These are phyloP conservation scores for Istiophorus platypterus DNA, from an alignment of 2,113 vertebrate species.

Conservation along the genomic window DNA sequence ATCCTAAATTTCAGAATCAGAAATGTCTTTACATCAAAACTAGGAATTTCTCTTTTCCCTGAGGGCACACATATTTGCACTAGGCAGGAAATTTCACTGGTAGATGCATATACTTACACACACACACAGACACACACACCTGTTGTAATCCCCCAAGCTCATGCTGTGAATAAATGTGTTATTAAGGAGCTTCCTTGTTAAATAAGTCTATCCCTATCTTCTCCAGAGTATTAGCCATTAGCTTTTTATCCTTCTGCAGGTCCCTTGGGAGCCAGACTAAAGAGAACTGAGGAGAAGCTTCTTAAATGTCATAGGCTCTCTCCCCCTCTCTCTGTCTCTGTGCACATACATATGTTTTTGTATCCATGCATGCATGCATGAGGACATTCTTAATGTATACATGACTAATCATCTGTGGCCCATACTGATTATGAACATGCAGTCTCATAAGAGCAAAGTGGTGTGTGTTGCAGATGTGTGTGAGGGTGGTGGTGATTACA, in stretches of 20 bases:
- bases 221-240: conserved; percentile 61
- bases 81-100: conserved; percentile 14
- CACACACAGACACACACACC: conserved; percentile 21
- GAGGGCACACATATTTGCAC: background rate
- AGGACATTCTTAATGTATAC: background rate
- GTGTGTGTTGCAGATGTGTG: background rate
- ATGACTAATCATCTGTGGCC: background rate
- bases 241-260: conserved; percentile 48
- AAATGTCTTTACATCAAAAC: background rate
- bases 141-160: conserved; percentile 33
- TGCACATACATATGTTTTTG: background rate
- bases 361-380: conserved; percentile 22
- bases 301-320: conserved; percentile 37
- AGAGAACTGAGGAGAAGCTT: conserved; percentile 32
- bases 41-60: background rate
- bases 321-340: background rate
- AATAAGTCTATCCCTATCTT: conserved; percentile 58
- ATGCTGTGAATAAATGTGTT: conserved; percentile 47
- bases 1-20: no score
- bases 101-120: background rate
- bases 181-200: conserved; percentile 64
- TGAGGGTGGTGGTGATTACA: conserved; percentile 7
- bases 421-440: background rate
- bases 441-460: background rate
- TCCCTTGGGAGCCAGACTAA: conserved; percentile 47